A percentile compares a stretch with the other conserved stretches of the same genome.
phyloP scores from a whole-genome alignment of 2,888 invertebrate species.

The Thecocarcelia acutangulata region DNA sequence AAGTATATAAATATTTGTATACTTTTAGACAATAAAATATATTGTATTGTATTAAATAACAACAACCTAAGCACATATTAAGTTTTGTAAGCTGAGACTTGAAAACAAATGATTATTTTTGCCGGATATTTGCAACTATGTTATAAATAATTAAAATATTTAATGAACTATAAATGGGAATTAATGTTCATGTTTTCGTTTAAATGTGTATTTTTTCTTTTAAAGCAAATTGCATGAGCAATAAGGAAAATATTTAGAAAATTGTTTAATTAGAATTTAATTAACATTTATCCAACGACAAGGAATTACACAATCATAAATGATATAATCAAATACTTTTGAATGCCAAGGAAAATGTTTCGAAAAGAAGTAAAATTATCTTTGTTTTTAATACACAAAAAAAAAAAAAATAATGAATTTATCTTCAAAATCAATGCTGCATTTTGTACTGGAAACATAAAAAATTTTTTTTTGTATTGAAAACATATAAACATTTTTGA shows the following conservation, averaged over 20 bases:
- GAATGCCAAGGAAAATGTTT: too few species aligned
- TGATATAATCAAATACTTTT: background rate
- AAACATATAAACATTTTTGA: too few species aligned
- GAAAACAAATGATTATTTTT: slow-evolving; percentile 22
- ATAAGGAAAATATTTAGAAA: slow-evolving; percentile 2
- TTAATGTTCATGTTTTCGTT: background rate
- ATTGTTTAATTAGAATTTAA: slow-evolving; percentile 5
- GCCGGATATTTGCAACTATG: slow-evolving; percentile 1
- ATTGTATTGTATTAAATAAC: slow-evolving; percentile 4
- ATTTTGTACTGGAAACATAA: too few species aligned
- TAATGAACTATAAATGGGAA: slow-evolving; percentile 11
- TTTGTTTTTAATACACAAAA: too few species aligned
- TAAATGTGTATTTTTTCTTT: too few species aligned
- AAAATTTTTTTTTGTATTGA: too few species aligned
- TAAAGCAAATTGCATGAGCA: background rate
- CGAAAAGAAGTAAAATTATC: too few species aligned
- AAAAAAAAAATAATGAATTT: too few species aligned
- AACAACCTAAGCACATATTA: slow-evolving; percentile 17
- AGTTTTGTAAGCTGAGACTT: background rate
- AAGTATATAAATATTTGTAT: slow-evolving; percentile 9
- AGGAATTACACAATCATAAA: background rate
- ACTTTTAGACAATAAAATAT: slow-evolving; percentile 7
- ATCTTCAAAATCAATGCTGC: too few species aligned
- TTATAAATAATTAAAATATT: slow-evolving; percentile 31
- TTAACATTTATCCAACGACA: slow-evolving; percentile 17